Evolutionary conservation across 1,140 invertebrate species (phyloP).

Genomic region (Drosophila erecta): DNA sequence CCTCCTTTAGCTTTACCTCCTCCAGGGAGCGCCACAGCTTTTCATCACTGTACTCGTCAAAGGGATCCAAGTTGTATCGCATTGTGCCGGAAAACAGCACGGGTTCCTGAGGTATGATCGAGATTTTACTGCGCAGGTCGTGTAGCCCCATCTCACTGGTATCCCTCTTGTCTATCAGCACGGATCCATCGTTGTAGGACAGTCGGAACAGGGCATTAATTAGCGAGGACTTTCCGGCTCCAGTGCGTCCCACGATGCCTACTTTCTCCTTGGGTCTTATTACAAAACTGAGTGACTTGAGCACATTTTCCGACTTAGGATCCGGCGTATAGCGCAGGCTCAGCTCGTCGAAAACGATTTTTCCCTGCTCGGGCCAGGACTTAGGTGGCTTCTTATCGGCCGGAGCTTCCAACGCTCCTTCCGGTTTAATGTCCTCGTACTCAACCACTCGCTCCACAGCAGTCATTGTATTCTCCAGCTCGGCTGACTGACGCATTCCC

Average conservation of each 20-base stretch:
- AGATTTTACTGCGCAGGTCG: conserved; percentile 91
- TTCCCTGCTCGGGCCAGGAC: conserved; percentile 90
- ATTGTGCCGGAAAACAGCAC: conserved; percentile 93
- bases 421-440: conserved; percentile 89
- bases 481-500: conserved; percentile 93
- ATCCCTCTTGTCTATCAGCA: conserved; percentile 90
- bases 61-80: conserved; percentile 94
- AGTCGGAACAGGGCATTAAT: conserved; percentile 92
- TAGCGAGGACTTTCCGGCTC: conserved; percentile 96
- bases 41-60: conserved; percentile 90
- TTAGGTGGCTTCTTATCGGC: conserved; percentile 88
- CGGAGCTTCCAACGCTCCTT: conserved; percentile 87
- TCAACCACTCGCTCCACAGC: conserved; percentile 92
- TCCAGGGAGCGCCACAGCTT: conserved; percentile 93
- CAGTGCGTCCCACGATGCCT: conserved; percentile 93
- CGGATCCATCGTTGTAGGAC: conserved; percentile 89
- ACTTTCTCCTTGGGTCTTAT: conserved; percentile 88
- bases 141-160: conserved; percentile 87
- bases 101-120: conserved; percentile 96
- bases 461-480: conserved; percentile 93
- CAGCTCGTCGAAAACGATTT: conserved; percentile 88
- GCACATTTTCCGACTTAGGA: conserved; percentile 87
- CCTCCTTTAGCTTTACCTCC: conserved; percentile 90
- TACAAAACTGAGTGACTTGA: conserved; percentile 87
- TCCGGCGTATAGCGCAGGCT: conserved; percentile 88